Conservation (phyloP, 1,140 invertebrate genomes). For the Panagrolaimus sp. region DNA sequence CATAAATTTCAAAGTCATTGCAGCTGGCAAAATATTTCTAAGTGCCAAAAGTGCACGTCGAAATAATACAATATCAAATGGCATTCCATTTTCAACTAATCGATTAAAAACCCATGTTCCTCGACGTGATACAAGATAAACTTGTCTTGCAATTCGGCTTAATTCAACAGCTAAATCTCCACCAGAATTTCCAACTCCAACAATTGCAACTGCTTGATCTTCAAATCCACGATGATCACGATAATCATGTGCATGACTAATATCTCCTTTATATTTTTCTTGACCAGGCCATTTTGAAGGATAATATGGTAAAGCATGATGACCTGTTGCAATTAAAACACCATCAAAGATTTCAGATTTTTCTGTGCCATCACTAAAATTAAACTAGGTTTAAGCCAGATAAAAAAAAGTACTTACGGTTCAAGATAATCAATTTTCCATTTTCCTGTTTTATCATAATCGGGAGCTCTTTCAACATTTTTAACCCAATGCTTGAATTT, state of each 20-base stretch:
- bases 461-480: constrained; percentile 22
- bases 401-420: constrained; percentile 19
- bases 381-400: not conserved
- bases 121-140: constrained; percentile 61
- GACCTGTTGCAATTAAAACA: constrained; percentile 52
- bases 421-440: constrained; percentile 34
- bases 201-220: constrained; percentile 59
- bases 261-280: constrained; percentile 60
- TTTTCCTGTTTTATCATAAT: constrained; percentile 32
- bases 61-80: constrained; percentile 49
- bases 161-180: constrained; percentile 63
- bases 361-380: constrained; percentile 26
- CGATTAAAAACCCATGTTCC: constrained; percentile 62
- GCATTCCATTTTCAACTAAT: constrained; percentile 55
- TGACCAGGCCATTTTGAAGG: constrained; percentile 43
- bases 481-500: constrained; percentile 53
- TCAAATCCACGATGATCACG: constrained; percentile 50
- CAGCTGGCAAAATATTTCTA: not conserved
- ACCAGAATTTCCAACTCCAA: constrained; percentile 64
- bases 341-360: constrained; percentile 58
- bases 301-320: constrained; percentile 56
- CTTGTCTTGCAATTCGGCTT: constrained; percentile 58
- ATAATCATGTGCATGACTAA: constrained; percentile 60
- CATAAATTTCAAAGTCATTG: constrained; percentile 40
- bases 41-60: constrained; percentile 12